These are phyloP conservation scores for Agrotis segetum DNA, from an alignment of 2,888 invertebrate species.

Conservation along the genomic window DNA sequence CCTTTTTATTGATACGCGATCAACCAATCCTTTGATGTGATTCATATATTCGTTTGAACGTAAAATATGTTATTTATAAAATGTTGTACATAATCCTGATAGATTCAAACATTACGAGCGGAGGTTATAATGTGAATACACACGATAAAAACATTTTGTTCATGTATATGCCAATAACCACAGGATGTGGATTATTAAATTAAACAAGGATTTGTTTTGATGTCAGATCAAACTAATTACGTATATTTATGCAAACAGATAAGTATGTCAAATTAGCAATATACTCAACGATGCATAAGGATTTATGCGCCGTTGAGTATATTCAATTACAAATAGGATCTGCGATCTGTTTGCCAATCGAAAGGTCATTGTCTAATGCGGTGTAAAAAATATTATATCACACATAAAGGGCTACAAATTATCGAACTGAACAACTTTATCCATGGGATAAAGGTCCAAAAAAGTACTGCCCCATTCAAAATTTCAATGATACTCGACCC, in stretches of 20 bases:
- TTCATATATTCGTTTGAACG: neutral
- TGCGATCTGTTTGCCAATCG: neutral
- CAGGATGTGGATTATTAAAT: neutral
- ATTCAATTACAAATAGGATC: conserved; percentile 5
- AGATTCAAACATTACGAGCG: too few relatives aligned
- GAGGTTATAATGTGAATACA: neutral
- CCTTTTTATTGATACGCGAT: neutral
- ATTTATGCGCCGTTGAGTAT: neutral
- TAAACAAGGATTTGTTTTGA: conserved; percentile 25
- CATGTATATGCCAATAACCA: conserved; percentile 25
- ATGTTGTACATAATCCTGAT: neutral
- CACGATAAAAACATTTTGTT: neutral
- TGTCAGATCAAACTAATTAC: conserved; percentile 12
- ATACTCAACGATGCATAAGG: conserved; percentile 6
- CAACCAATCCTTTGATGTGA: conserved; percentile 17
- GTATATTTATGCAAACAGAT: neutral
- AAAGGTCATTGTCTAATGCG: too few relatives aligned
- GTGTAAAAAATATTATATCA: too few relatives aligned
- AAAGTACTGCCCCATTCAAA: too few relatives aligned
- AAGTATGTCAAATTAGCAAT: neutral
- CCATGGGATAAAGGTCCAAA: too few relatives aligned
- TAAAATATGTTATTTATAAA: neutral
- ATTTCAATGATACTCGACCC: too few relatives aligned
- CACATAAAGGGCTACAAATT: too few relatives aligned
- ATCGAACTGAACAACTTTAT: too few relatives aligned